Evolutionary conservation across 1,140 invertebrate species (phyloP).

Genomic region (Bradysia coprophila): DNA sequence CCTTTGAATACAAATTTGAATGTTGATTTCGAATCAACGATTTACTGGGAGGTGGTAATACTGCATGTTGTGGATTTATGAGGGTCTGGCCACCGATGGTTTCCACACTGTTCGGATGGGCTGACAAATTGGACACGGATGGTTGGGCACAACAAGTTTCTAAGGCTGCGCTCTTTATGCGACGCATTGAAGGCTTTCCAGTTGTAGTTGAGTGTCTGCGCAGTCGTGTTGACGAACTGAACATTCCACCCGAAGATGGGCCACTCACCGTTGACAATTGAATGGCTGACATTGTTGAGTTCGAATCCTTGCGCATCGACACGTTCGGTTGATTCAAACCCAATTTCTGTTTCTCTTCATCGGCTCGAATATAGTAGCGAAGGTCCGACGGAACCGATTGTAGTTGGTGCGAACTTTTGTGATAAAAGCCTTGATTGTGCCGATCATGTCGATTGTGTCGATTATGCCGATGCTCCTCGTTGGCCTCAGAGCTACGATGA

Average conservation of each 20-base stretch:
- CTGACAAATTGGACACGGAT: conserved; percentile 35
- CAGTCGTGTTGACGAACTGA: conserved; percentile 10
- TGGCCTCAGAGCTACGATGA: conserved; percentile 20
- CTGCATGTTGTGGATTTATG: conserved; percentile 35
- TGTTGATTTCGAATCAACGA: conserved; percentile 42
- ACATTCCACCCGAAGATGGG: background rate
- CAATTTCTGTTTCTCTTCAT: background rate
- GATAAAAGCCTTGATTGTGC: background rate
- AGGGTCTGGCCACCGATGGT: conserved; percentile 39
- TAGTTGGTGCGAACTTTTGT: conserved; percentile 2
- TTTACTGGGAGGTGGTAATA: conserved; percentile 40
- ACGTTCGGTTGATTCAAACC: background rate
- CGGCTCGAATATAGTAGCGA: background rate
- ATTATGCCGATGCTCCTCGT: conserved; percentile 18
- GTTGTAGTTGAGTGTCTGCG: conserved; percentile 40
- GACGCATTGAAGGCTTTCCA: conserved; percentile 22
- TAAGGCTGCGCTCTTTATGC: conserved; percentile 43
- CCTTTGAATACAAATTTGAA: conserved; percentile 37
- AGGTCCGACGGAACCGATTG: background rate
- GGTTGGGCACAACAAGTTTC: conserved; percentile 43
- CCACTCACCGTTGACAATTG: conserved; percentile 22
- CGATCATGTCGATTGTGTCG: background rate
- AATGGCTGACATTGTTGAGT: conserved; percentile 36
- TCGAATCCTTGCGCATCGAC: conserved; percentile 32
- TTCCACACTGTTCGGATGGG: conserved; percentile 46